A percentile compares a stretch with the other conserved stretches of the same genome.
These are phyloP conservation scores for Lingula anatina DNA, from an alignment of 2,888 invertebrate species.

Conservation along the genomic window DNA sequence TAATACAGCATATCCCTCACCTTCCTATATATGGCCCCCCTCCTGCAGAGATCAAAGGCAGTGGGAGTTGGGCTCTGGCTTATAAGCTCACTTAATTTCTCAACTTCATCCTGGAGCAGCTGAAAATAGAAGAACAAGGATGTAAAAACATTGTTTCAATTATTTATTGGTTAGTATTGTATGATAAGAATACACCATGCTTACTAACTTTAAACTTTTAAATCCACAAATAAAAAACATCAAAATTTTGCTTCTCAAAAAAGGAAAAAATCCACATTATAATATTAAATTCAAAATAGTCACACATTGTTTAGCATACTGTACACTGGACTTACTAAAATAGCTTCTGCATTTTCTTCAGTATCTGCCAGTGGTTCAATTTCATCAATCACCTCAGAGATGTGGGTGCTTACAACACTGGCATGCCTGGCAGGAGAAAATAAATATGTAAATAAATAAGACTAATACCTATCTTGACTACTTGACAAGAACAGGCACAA, in stretches of 20 bases:
- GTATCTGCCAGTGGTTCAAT: slow-evolving; percentile 31
- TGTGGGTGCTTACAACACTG: slow-evolving; percentile 25
- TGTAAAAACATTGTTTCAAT: too few relatives aligned
- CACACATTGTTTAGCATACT: too few relatives aligned
- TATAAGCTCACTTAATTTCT: slow-evolving; percentile 32
- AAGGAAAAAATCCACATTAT: neutral
- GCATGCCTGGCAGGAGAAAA: too few relatives aligned
- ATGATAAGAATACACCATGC: too few relatives aligned
- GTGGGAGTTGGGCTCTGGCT: slow-evolving; percentile 24
- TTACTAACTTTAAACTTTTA: too few relatives aligned
- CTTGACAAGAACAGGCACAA: too few relatives aligned
- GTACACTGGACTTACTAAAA: slow-evolving; percentile 19
- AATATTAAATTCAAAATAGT: neutral
- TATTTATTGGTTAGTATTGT: too few relatives aligned
- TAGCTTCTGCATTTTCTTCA: slow-evolving; percentile 28
- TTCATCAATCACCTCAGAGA: slow-evolving; percentile 27
- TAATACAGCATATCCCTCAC: slow-evolving; percentile 13
- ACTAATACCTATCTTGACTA: too few relatives aligned
- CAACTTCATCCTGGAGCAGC: slow-evolving; percentile 25
- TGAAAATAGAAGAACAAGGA: neutral
- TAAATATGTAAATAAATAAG: too few relatives aligned
- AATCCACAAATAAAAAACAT: too few relatives aligned
- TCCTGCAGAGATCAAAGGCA: slow-evolving; percentile 42
- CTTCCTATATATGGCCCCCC: slow-evolving; percentile 48
- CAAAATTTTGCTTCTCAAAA: too few relatives aligned